A percentile compares a stretch with the other conserved stretches of the same genome.
phyloP scores from a whole-genome alignment of 92 coral and sea anemone genomes.

The Muricea muricata region DNA sequence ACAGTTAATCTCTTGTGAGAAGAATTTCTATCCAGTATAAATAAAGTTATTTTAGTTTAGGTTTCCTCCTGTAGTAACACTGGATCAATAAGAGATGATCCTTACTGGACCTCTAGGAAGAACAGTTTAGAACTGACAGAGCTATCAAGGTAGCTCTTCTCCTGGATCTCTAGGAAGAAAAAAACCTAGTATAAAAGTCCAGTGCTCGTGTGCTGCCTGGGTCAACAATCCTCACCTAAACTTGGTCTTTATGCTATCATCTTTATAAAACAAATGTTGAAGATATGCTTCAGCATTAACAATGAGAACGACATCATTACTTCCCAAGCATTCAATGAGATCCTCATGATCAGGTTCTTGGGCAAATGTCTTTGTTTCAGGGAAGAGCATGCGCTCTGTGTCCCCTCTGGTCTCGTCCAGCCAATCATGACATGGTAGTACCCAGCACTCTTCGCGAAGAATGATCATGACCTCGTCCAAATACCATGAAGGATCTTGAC shows the following conservation, averaged over 20 bases:
- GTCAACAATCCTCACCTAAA: conserved; percentile 65
- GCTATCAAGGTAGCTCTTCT: not conserved
- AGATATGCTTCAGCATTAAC: conserved; percentile 90
- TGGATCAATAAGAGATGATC: too few relatives aligned
- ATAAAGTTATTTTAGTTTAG: too few relatives aligned
- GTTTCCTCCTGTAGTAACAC: too few relatives aligned
- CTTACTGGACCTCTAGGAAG: not conserved
- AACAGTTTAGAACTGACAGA: not conserved
- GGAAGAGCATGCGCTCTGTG: conserved; percentile 88
- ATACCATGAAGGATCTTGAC: conserved; percentile 96
- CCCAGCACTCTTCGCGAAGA: conserved; percentile 97
- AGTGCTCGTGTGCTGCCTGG: too few relatives aligned
- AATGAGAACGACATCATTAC: conserved; percentile 85
- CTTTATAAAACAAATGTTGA: conserved; percentile 93
- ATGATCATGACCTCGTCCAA: conserved; percentile 88
- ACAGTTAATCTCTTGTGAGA: too few relatives aligned
- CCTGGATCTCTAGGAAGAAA: not conserved
- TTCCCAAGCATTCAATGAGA: conserved; percentile 84
- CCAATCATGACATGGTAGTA: conserved; percentile 96
- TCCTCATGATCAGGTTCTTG: conserved; percentile 99
- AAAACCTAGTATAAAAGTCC: not conserved
- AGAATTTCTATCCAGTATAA: too few relatives aligned
- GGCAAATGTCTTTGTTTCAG: conserved; percentile 97
- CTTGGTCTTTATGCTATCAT: conserved; percentile 88
- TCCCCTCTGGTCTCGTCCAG: conserved; percentile 97